Conservation (phyloP, 1,140 invertebrate genomes). For the Thaumetopoea pityocampa region DNA sequence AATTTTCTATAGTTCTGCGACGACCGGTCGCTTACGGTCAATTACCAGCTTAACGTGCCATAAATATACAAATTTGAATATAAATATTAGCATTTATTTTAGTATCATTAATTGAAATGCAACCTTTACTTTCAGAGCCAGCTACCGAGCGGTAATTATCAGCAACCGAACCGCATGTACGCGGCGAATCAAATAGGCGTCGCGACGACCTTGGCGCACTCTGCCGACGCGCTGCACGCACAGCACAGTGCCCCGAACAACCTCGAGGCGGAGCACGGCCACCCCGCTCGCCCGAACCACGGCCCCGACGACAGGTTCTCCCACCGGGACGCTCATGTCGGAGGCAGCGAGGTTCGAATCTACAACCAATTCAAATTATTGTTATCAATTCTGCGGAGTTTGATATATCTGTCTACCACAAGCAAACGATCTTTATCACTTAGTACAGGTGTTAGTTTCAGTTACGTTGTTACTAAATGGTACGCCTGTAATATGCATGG, state of each 20-base stretch:
- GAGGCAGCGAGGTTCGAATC: constrained; percentile 45
- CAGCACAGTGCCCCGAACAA: constrained; percentile 31
- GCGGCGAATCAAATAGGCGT: constrained; percentile 70
- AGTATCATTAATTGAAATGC: too few species aligned
- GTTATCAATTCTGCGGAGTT: neutral
- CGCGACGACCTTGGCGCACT: constrained; percentile 64
- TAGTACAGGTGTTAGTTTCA: too few species aligned
- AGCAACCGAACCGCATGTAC: constrained; percentile 54
- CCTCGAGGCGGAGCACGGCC: constrained; percentile 39
- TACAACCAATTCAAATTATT: neutral
- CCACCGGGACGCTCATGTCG: constrained; percentile 44
- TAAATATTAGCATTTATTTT: too few species aligned
- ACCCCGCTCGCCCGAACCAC: constrained; percentile 38
- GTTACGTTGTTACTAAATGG: too few species aligned
- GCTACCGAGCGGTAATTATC: constrained; percentile 41
- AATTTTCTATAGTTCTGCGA: too few species aligned
- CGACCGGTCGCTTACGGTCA: too few species aligned
- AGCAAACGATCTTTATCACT: neutral
- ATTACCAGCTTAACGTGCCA: too few species aligned
- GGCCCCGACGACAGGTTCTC: constrained; percentile 53
- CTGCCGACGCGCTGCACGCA: constrained; percentile 34
- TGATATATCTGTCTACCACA: neutral
- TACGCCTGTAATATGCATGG: too few species aligned
- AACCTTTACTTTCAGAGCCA: constrained; percentile 35
- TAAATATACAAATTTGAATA: too few species aligned